Evolutionary conservation across 2,797 vertebrate genomes (phyloP), one percentile per base, ranked within the genome.

Genomic region (Trachops cirrhosus): DNA sequence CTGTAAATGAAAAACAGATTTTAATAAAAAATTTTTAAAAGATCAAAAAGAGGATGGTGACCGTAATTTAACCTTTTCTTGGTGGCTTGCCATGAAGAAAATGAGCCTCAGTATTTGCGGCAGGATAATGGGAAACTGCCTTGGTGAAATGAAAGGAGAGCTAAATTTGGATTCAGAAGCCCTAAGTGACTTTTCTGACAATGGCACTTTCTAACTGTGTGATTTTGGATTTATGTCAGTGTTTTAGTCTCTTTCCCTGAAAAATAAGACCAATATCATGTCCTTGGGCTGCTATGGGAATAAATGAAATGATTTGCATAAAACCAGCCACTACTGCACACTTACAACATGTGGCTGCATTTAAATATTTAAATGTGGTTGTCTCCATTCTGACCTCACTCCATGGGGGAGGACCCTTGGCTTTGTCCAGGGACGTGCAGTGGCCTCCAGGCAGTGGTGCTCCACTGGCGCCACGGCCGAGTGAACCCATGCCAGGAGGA

Each of bases 181-280:
- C 68, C 18, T 80, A 73, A 21, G 26, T 74, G 6, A 84, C 44
- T 70, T 96, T 79, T 62, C 54, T 92, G 73, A 80, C 46, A 64
- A 41, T 34, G 64, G 73, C 24, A 91, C 19, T 87, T 87, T 71
- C 29, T 39, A 50, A 24, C 8, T 84, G 24, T 44, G 54, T n/a
- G 14, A 70, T 75, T 54, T 70, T 32, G 29, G 24, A 39, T 18
- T 67, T 90, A 62, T 37, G n/a, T 52, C 15, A 93, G n/a, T 82
- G 32, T 71, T 82, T 64, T 64, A 70, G 57, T 71, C 39, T 87
- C 29, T 19, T 70, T 90, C 21, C 41, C 29, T 78, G 24, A 90
- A 93, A 92, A 87, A 21, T 18, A 78, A 41, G 54, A 15, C 24
- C 75, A 54, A 9, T 32, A 24, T 34, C 11, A 54, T 62, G 18